Conservation (phyloP, 2,113 vertebrate genomes). For the Petromus typicus region DNA sequence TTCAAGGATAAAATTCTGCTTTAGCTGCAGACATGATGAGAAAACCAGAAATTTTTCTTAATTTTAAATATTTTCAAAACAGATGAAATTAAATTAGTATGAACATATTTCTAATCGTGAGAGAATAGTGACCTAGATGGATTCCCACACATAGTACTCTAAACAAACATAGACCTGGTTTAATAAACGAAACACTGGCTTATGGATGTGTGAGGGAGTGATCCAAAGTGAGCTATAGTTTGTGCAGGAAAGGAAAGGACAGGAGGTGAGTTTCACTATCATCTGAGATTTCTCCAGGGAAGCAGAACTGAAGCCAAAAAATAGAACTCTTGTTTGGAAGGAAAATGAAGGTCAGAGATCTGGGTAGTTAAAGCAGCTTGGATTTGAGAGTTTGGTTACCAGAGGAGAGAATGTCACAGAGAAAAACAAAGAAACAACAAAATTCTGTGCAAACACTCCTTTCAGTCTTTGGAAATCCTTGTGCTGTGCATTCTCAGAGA, state of each 20-base stretch:
- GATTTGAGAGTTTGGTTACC: not conserved
- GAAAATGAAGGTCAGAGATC: not conserved
- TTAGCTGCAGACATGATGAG: not conserved
- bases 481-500: not conserved
- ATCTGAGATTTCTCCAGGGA: not conserved
- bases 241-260: not conserved
- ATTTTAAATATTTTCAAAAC: not conserved
- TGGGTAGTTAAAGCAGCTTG: not conserved
- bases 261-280: not conserved
- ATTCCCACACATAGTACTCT: not conserved
- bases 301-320: not conserved
- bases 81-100: not conserved
- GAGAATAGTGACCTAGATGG: not conserved
- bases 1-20: not conserved
- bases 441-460: not conserved
- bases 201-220: not conserved
- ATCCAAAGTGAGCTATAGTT: not conserved
- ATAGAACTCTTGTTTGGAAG: not conserved
- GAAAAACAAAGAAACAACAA: not conserved
- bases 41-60: not conserved
- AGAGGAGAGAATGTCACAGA: not conserved
- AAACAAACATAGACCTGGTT: not conserved
- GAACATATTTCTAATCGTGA: not conserved
- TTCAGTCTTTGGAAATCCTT: not conserved
- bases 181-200: not conserved